phyloP scores from a whole-genome alignment of 2,113 vertebrate species.

The Ginglymostoma cirratum region DNA sequence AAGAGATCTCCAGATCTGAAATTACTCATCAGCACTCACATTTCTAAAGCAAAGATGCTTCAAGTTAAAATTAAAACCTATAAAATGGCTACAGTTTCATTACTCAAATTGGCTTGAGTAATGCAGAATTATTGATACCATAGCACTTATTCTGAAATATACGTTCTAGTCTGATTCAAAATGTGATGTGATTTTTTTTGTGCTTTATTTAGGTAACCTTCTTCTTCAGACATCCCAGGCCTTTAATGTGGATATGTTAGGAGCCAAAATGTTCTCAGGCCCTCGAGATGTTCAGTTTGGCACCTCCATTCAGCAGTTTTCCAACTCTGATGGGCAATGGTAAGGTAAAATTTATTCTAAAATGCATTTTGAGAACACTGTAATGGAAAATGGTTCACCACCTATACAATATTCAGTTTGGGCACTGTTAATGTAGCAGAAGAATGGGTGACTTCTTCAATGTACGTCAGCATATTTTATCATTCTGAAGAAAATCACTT shows the following conservation, averaged over 20 bases:
- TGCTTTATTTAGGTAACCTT: constrained; percentile 52
- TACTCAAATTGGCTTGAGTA: not conserved
- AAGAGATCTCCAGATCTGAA: not conserved
- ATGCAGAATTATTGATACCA: not conserved
- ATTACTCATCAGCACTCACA: not conserved
- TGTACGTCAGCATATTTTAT: not conserved
- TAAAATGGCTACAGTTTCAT: not conserved
- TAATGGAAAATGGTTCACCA: not conserved
- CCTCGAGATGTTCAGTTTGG: constrained; percentile 72
- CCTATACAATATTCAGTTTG: not conserved
- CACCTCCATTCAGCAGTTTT: constrained; percentile 72
- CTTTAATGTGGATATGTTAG: constrained; percentile 74
- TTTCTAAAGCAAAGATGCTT: not conserved
- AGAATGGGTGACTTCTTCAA: not conserved
- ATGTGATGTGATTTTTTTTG: constrained; percentile 44
- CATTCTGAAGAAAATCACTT: not conserved
- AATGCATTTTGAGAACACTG: not conserved
- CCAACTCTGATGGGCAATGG: constrained; percentile 76
- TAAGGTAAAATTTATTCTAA: constrained; percentile 50
- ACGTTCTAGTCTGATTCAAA: constrained; percentile 41
- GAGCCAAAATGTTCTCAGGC: constrained; percentile 74
- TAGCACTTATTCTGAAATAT: not conserved
- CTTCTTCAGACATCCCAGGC: constrained; percentile 56
- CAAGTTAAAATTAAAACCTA: not conserved
- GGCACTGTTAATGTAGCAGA: not conserved